Conservation (phyloP, 1,140 invertebrate genomes). For the Drosophila bifasciata region DNA sequence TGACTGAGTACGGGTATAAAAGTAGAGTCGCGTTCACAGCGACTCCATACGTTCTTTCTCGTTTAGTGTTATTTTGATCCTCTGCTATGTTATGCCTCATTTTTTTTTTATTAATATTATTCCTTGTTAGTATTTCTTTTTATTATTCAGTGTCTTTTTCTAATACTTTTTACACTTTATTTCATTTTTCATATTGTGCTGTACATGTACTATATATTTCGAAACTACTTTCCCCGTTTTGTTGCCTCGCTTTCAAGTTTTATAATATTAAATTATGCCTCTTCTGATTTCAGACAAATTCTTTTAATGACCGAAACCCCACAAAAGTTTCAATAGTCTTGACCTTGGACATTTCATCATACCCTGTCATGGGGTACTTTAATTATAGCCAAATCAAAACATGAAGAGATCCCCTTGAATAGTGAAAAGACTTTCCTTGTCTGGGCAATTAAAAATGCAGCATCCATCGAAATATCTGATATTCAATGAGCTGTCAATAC, state of each 20-base stretch:
- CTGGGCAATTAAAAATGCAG: background rate
- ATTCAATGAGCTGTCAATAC: background rate
- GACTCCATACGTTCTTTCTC: too few species aligned
- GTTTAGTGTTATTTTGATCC: background rate
- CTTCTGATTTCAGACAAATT: constrained; percentile 27
- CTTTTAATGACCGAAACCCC: constrained; percentile 17
- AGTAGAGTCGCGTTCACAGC: too few species aligned
- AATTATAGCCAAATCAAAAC: background rate
- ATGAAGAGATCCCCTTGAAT: background rate
- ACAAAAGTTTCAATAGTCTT: constrained; percentile 22
- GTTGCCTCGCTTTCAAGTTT: background rate
- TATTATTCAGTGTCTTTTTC: constrained; percentile 4
- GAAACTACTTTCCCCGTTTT: constrained; percentile 26
- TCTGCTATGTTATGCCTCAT: background rate
- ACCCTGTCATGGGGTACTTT: background rate
- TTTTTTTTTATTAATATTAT: background rate
- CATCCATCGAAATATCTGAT: background rate
- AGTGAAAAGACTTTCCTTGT: background rate
- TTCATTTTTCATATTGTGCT: background rate
- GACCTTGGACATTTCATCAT: constrained; percentile 22
- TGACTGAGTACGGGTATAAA: too few species aligned
- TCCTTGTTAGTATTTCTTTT: background rate
- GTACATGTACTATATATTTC: background rate
- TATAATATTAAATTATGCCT: constrained; percentile 34
- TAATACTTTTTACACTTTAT: constrained; percentile 1